Base-by-base conservation (phyloP, 2,888 invertebrate species). In the Epinotia bilunana region DNA sequence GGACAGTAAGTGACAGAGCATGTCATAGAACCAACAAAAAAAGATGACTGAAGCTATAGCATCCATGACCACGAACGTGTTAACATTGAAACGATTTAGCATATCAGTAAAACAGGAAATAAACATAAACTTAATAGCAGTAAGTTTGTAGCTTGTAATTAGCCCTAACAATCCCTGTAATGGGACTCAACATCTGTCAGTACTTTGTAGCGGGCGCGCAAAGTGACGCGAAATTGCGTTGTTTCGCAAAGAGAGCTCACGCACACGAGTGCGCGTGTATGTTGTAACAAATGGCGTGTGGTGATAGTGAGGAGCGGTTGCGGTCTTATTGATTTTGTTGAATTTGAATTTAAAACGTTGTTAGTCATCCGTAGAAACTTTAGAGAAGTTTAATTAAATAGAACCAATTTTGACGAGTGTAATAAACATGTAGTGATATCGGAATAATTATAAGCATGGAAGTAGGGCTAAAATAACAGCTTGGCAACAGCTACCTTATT, bases 181-280 rank as follows among this genome's bases (percentile, higher is more conserved):
- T 71, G 74, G 53, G 28, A 9, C 49, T 23, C 46, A 67, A 67
- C 72, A 75, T 72, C 65, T 65, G 75, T 75, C 71, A 72, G 75
- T 82, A 82, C 83, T 84, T 84, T 86, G 84, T 86, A 86, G 85
- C 83, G 83, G 83, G 82, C 82, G 86, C 83, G 70, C 83, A 86
- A 86, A 87, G 84, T 86, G 86, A 87, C 85, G 84, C 79, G 81
- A 87, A 88, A 89, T 89, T 89, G 86, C 88, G 86, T 86, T 88
- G 88, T 87, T 87, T 86, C 83, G 82, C 80, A 77, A 83, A 84
- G 83, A 81, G 83, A 87, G 86, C 84, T 85, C 83, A 82, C 79
- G 65, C 73, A 82, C 80, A 81, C 79, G 80, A 86, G 82, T 82
- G 77, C 76, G 73, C 73, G 81, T 78, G 80, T 81, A 80, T 81